Evolutionary conservation across 2,113 vertebrate species (phyloP).

Genomic region (Apodemus sylvaticus): DNA sequence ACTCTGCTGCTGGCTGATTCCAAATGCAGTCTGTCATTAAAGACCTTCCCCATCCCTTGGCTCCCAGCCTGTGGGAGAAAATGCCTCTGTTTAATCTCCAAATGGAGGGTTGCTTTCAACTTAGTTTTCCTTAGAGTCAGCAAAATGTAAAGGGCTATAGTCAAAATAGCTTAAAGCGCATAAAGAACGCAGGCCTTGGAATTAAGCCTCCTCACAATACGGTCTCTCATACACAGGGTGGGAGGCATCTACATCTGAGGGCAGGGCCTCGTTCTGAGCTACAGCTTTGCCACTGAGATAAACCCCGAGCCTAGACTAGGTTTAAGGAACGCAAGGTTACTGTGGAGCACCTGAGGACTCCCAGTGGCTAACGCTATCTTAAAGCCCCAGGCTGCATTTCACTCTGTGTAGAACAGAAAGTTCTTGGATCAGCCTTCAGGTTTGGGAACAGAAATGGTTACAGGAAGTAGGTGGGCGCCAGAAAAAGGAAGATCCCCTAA

Average conservation of each 20-base stretch:
- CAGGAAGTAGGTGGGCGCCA: not conserved
- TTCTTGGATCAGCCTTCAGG: constrained; percentile 22
- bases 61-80: constrained; percentile 24
- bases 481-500: not conserved
- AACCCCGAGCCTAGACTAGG: not conserved
- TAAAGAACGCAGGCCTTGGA: constrained; percentile 34
- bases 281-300: not conserved
- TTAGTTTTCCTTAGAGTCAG: constrained; percentile 50
- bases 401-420: not conserved
- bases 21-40: constrained; percentile 52
- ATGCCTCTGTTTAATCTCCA: not conserved
- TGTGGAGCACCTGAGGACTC: not conserved
- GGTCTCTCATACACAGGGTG: not conserved
- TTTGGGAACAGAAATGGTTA: not conserved
- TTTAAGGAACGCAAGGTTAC: not conserved
- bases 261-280: not conserved
- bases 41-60: not conserved
- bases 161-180: constrained; percentile 8
- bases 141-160: not conserved
- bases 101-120: constrained; percentile 35
- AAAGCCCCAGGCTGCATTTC: not conserved
- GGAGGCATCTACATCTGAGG: not conserved
- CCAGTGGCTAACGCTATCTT: not conserved
- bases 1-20: not conserved
- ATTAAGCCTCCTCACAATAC: not conserved